Percentiles rank a stretch among this genome's conserved stretches.
These are phyloP conservation scores for Hepsetus odoe DNA, from an alignment of 2,113 vertebrate species.

Conservation along the genomic window DNA sequence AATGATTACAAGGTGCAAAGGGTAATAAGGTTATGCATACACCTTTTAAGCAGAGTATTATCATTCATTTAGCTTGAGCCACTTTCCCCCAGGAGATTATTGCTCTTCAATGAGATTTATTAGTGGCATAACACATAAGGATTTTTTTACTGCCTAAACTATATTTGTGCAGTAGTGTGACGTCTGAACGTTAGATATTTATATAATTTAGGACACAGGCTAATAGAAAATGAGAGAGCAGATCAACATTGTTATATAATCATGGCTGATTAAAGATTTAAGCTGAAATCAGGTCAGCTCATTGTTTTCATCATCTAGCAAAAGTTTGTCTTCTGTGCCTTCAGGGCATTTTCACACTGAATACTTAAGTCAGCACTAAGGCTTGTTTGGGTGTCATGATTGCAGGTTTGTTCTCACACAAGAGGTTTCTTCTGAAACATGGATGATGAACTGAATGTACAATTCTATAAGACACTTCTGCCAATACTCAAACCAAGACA, in stretches of 20 bases:
- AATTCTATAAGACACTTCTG: neutral
- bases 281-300: neutral
- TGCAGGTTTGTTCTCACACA: neutral
- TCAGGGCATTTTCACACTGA: neutral
- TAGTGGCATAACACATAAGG: constrained; percentile 3
- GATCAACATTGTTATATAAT: constrained; percentile 7
- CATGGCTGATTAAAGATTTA: neutral
- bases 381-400: neutral
- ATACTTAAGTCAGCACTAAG: neutral
- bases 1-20: neutral
- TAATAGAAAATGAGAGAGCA: constrained; percentile 24
- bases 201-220: constrained; percentile 35
- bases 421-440: neutral
- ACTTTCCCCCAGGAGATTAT: constrained; percentile 9
- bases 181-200: constrained; percentile 26
- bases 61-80: constrained; percentile 12
- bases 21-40: neutral
- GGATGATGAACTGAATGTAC: neutral
- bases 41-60: neutral
- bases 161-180: constrained; percentile 32
- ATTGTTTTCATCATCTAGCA: neutral
- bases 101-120: neutral
- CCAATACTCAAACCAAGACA: neutral
- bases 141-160: constrained; percentile 10
- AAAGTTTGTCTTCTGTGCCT: neutral